A percentile compares a stretch with the other conserved stretches of the same genome.
These are phyloP conservation scores for Oreonectes daqikongensis DNA, from an alignment of 2,797 vertebrate species.

Conservation along the genomic window DNA sequence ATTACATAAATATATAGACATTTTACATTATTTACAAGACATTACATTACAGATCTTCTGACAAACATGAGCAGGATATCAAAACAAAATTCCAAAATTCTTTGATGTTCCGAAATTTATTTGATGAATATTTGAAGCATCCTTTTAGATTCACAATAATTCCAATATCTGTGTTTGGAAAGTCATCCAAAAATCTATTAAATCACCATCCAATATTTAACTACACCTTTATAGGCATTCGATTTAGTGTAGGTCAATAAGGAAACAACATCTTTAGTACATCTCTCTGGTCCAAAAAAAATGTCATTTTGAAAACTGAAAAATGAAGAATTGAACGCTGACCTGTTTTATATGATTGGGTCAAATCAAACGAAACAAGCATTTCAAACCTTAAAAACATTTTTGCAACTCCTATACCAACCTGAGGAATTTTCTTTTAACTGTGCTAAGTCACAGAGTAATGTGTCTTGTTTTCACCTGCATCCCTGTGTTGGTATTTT, in stretches of 20 bases:
- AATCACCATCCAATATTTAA: neutral
- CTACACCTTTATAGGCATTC: neutral
- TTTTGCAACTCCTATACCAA: neutral
- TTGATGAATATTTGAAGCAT: too few species aligned
- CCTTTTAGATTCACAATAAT: too few species aligned
- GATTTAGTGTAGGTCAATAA: neutral
- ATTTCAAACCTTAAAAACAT: too few species aligned
- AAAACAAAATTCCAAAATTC: too few species aligned
- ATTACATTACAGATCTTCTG: too few species aligned
- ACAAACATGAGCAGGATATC: too few species aligned
- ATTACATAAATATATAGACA: too few species aligned
- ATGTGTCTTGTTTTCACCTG: constrained; percentile 13
- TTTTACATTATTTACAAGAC: too few species aligned
- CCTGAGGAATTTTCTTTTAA: neutral
- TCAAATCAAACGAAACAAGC: too few species aligned
- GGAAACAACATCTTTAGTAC: neutral
- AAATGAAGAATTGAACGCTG: neutral
- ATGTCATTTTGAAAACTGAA: too few species aligned
- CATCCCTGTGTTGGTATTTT: constrained; percentile 21
- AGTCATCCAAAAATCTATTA: neutral
- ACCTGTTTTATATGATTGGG: too few species aligned
- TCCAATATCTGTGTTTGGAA: neutral
- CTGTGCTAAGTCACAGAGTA: neutral
- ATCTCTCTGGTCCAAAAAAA: neutral
- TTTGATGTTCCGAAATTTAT: too few species aligned